A percentile compares a stretch with the other conserved stretches of the same genome.
Evolutionary conservation across 2,888 invertebrate genomes (phyloP).

Genomic region (Cynaeus angustus): DNA sequence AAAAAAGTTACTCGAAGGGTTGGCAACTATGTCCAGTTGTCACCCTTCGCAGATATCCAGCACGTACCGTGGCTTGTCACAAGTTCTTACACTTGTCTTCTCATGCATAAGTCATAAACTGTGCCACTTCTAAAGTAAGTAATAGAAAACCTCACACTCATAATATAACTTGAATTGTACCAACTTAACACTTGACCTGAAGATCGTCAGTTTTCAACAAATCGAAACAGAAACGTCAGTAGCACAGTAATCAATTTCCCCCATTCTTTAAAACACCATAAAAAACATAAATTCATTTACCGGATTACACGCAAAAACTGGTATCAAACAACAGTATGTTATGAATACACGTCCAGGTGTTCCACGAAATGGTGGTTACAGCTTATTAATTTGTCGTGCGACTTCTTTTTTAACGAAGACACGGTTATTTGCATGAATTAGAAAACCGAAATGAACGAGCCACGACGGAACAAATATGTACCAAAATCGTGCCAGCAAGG

Average conservation of each 20-base stretch:
- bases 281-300: too few species aligned
- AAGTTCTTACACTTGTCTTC: slow-evolving; percentile 48
- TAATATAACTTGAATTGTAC: neutral
- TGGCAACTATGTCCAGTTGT: slow-evolving; percentile 40
- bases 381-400: neutral
- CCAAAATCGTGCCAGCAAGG: slow-evolving; percentile 17
- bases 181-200: neutral
- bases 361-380: slow-evolving; percentile 2
- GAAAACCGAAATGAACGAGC: neutral
- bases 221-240: too few species aligned
- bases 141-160: slow-evolving; percentile 22
- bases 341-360: neutral
- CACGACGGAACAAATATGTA: slow-evolving; percentile 3
- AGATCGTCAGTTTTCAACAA: neutral
- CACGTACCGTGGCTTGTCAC: slow-evolving; percentile 46
- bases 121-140: slow-evolving; percentile 4
- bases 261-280: too few species aligned
- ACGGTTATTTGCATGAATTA: neutral
- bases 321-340: too few species aligned
- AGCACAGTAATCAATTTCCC: too few species aligned
- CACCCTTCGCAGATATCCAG: slow-evolving; percentile 41
- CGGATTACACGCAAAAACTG: too few species aligned
- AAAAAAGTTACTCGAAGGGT: slow-evolving; percentile 34
- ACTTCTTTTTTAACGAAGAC: neutral
- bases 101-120: slow-evolving; percentile 49